Evolutionary conservation across 92 coral and sea anemone genomes (phyloP).

Genomic region (Epizoanthus fatuus): DNA sequence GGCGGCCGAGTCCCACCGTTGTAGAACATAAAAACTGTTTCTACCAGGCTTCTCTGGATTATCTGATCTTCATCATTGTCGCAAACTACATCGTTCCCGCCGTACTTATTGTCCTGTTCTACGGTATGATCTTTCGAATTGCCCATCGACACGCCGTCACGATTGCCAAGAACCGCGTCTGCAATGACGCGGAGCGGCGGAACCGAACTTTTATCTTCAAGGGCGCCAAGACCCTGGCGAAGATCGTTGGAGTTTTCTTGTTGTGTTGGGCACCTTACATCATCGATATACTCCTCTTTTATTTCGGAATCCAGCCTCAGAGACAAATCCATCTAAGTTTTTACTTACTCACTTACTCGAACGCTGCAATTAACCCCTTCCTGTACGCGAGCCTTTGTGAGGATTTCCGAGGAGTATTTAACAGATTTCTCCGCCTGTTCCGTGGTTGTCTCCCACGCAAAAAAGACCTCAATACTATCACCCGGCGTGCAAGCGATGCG

Average conservation of each 20-base stretch:
- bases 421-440: conserved; percentile 20
- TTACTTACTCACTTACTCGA: conserved; percentile 70
- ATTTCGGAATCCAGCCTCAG: conserved; percentile 19
- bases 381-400: conserved; percentile 87
- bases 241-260: conserved; percentile 78
- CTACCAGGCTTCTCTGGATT: conserved; percentile 50
- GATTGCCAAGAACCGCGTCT: conserved; percentile 71
- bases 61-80: conserved; percentile 66
- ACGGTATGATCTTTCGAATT: conserved; percentile 81
- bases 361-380: conserved; percentile 83
- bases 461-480: conserved; percentile 7
- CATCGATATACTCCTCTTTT: conserved; percentile 41
- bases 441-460: conserved; percentile 6
- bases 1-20: conserved; percentile 64
- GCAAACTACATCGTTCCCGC: conserved; percentile 83
- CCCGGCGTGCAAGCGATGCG: conserved; percentile 21
- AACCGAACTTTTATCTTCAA: conserved; percentile 72
- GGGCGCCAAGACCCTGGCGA: conserved; percentile 85
- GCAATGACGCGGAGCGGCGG: conserved; percentile 49
- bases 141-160: conserved; percentile 80
- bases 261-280: conserved; percentile 89
- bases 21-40: conserved; percentile 22
- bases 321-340: conserved; percentile 55
- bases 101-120: conserved; percentile 64
- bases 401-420: conserved; percentile 77